phyloP scores from a whole-genome alignment of 1,140 invertebrate genomes.

The Palaemon carinicauda region DNA sequence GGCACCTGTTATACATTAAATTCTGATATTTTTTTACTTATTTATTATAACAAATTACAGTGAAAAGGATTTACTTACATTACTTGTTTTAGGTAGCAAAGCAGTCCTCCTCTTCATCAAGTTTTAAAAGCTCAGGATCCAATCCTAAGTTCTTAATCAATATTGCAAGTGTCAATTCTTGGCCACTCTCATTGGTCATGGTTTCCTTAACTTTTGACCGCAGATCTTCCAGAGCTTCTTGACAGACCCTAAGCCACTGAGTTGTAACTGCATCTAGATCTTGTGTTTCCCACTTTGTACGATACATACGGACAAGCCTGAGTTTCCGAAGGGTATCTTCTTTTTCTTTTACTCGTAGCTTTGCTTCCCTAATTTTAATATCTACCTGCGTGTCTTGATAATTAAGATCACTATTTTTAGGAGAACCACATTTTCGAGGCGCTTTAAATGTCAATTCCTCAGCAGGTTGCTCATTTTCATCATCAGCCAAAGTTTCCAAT shows the following conservation, averaged over 20 bases:
- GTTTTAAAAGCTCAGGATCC: slow-evolving; percentile 10
- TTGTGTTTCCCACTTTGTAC: slow-evolving; percentile 42
- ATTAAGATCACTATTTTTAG: too few relatives aligned
- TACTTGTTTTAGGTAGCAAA: neutral
- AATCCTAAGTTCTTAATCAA: slow-evolving; percentile 29
- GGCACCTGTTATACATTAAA: too few relatives aligned
- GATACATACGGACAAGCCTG: slow-evolving; percentile 19
- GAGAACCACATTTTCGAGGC: too few relatives aligned
- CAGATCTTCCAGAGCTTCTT: slow-evolving; percentile 34
- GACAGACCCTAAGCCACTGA: slow-evolving; percentile 34
- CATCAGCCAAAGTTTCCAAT: too few relatives aligned
- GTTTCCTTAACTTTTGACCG: neutral
- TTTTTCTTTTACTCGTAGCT: slow-evolving; percentile 20
- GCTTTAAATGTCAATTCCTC: too few relatives aligned
- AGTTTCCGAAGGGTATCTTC: slow-evolving; percentile 28
- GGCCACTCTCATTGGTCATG: neutral
- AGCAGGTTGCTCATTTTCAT: too few relatives aligned
- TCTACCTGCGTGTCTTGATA: too few relatives aligned
- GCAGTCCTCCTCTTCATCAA: slow-evolving; percentile 25
- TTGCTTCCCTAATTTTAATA: neutral
- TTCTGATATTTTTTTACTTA: too few relatives aligned
- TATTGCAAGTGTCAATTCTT: slow-evolving; percentile 5
- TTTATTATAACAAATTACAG: too few relatives aligned
- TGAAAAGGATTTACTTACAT: too few relatives aligned
- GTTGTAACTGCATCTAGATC: slow-evolving; percentile 2